Evolutionary conservation across 2,797 vertebrate species (phyloP).

Genomic region (Calcarius lapponicus): DNA sequence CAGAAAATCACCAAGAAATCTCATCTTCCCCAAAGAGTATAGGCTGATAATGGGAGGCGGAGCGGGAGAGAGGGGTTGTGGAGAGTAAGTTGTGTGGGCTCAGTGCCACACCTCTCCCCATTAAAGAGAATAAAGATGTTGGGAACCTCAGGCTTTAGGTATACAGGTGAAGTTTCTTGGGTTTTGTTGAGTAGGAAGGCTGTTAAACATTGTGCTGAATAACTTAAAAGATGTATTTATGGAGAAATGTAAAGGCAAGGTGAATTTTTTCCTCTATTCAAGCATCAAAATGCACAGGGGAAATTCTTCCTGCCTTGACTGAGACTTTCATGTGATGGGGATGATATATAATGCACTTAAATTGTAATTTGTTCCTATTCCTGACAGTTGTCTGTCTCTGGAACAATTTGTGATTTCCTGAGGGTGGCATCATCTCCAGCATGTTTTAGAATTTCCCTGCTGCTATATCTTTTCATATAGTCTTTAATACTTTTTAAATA

Average conservation of each 20-base stretch:
- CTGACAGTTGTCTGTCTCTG: not conserved
- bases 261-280: not conserved
- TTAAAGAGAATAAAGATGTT: not conserved
- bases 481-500: not conserved
- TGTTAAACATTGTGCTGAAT: not conserved
- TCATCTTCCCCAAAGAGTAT: not conserved
- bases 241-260: not conserved
- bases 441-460: not conserved
- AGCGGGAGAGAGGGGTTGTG: not conserved
- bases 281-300: not conserved
- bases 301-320: not conserved
- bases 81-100: not conserved
- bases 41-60: not conserved
- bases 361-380: not conserved
- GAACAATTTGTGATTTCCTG: not conserved
- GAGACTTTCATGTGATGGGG: not conserved
- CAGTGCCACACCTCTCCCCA: not conserved
- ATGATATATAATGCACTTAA: not conserved
- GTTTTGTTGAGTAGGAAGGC: not conserved
- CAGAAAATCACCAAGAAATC: not conserved
- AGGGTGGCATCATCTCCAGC: not conserved
- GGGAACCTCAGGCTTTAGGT: not conserved
- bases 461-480: not conserved
- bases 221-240: not conserved
- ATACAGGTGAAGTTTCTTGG: not conserved